A percentile compares a stretch with the other conserved stretches of the same genome.
These are phyloP conservation scores for Promerops cafer DNA, from an alignment of 2,113 vertebrate species.

Conservation along the genomic window DNA sequence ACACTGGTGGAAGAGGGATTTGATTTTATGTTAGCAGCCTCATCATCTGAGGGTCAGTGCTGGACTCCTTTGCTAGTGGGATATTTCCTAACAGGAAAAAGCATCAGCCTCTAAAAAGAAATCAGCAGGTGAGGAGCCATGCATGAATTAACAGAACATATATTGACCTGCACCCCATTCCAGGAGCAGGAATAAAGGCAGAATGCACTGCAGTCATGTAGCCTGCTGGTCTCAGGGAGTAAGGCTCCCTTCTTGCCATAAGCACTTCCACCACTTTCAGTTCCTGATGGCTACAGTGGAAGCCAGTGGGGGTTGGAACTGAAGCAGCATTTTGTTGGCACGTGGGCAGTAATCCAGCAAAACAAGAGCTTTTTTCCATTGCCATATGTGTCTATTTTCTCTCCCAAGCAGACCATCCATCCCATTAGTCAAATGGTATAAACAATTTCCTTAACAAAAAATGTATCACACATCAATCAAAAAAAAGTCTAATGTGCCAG, in stretches of 20 bases:
- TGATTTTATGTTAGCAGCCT: background rate
- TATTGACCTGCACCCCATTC: background rate
- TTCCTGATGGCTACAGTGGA: background rate
- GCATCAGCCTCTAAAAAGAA: background rate
- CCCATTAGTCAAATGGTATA: slow-evolving; percentile 12
- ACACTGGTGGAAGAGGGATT: background rate
- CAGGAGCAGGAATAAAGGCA: background rate
- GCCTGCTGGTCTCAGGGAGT: background rate
- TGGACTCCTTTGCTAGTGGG: background rate
- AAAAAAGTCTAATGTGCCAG: background rate
- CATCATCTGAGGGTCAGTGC: background rate
- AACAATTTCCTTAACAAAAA: slow-evolving; percentile 17
- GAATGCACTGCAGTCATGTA: background rate
- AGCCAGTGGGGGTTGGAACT: background rate
- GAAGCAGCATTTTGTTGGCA: background rate
- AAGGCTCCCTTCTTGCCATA: background rate
- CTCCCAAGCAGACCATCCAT: background rate
- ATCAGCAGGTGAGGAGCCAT: background rate
- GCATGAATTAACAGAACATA: background rate
- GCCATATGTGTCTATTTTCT: slow-evolving; percentile 13
- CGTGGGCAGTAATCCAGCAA: background rate
- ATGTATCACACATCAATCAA: background rate
- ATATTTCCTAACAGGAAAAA: background rate
- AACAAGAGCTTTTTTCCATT: background rate
- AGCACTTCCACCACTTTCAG: background rate